Conservation (phyloP, 1,140 invertebrate genomes). For the Phocides pigmalion region DNA sequence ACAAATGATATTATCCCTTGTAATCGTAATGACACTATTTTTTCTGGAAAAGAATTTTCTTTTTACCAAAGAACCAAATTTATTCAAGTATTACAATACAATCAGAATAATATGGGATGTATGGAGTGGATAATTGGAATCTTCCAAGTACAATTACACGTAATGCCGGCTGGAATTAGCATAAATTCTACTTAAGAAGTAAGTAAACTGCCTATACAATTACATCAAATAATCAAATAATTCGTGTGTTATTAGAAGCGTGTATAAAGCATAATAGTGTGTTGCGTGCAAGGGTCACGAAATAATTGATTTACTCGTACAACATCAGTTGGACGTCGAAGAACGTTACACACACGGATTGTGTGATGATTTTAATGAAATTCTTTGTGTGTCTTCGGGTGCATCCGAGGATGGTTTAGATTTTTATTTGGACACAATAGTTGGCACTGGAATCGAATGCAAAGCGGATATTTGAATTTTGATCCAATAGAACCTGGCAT, state of each 20-base stretch:
- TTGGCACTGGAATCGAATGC: no score
- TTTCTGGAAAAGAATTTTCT: no score
- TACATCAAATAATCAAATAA: slow-evolving; percentile 6
- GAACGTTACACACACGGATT: no score
- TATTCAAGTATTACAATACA: background rate
- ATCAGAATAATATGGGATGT: background rate
- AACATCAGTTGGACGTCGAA: slow-evolving; percentile 2
- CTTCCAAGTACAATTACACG: slow-evolving; percentile 10
- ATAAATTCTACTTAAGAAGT: slow-evolving; percentile 20
- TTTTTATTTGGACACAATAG: no score
- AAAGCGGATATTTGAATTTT: no score
- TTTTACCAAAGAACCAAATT: background rate
- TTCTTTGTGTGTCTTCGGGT: no score
- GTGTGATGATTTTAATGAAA: no score
- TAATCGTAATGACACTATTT: no score
- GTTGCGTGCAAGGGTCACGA: slow-evolving; percentile 21
- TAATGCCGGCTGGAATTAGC: slow-evolving; percentile 12
- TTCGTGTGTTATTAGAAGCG: slow-evolving; percentile 10
- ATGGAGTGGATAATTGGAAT: slow-evolving; percentile 7
- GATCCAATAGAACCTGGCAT: no score
- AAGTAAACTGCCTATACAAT: slow-evolving; percentile 3
- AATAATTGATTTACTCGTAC: slow-evolving; percentile 9
- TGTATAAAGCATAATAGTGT: slow-evolving; percentile 16
- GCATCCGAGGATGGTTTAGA: no score
- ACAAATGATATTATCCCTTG: no score